Evolutionary conservation across 2,113 vertebrate species (phyloP), one percentile per base, ranked within the genome.

Genomic region (Grallaria varia): DNA sequence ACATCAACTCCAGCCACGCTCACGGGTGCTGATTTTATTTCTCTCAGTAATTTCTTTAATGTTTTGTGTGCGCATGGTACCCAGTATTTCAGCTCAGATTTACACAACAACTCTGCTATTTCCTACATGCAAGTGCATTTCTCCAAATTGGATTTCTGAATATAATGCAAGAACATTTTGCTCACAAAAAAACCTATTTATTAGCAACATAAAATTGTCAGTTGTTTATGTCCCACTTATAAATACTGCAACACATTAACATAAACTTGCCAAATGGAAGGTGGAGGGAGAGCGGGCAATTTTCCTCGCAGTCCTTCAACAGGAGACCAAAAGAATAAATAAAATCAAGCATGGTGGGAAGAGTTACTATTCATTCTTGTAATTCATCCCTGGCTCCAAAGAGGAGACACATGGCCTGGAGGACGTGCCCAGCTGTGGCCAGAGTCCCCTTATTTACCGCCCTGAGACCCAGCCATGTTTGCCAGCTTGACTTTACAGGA

Each of bases 141-240:
- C 89, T 79, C 90, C 42, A 58, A 92, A 96, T 74, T 88, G 83
- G 74, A 94, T 94, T 98, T 97, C 89, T 93, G 84, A 96, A 95
- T 93, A 95, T 71, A 96, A 97, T 69, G 63, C 94, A 95, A 89
- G 76, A 91, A 58, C 91, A 90, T 91, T 96, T 96, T 73, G 80
- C 92, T 97, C 93, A 84, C 95, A 91, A 96, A 97, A 92, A 97
- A 94, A 64, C 49, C 63, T 97, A 75, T 96, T 98, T 97, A 97
- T 96, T 97, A 96, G 93, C 73, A 80, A 24, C 83, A 96, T 97
- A 96, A 97, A 97, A 73, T 87, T 97, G 95, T 95, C 94, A 93
- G 81, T 39, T 63, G 45, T 92, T 97, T 96, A 95, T 95, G 75
- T 37, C 78, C 88, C 89, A 90, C 89, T 97, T 97, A 84, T 97